Evolutionary conservation across 2,113 vertebrate species (phyloP).

Genomic region (Varanus salvator): DNA sequence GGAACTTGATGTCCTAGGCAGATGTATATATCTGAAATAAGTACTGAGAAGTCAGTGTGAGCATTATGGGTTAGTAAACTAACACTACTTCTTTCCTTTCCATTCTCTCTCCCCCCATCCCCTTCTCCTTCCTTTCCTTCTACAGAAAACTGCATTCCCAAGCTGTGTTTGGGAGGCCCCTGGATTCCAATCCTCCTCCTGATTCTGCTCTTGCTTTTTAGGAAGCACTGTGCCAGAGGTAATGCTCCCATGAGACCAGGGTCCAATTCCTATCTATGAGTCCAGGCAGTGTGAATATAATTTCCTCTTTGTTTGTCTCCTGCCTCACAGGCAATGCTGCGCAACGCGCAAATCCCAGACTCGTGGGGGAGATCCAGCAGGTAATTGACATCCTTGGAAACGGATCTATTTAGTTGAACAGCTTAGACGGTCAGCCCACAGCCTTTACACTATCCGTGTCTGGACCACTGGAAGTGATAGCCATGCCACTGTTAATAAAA

Average conservation of each 20-base stretch:
- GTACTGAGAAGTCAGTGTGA: no score
- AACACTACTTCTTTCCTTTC: not conserved
- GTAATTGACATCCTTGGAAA: not conserved
- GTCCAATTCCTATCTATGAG: no score
- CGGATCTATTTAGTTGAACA: not conserved
- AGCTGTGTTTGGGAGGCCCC: not conserved
- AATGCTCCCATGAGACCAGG: not conserved
- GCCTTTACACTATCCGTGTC: not conserved
- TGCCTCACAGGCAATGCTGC: not conserved
- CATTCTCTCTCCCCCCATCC: not conserved
- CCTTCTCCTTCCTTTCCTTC: not conserved
- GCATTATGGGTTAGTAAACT: no score
- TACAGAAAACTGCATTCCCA: not conserved
- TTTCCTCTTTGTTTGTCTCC: not conserved
- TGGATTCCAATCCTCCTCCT: not conserved
- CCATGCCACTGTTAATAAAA: no score
- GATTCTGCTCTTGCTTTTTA: not conserved
- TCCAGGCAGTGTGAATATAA: not conserved
- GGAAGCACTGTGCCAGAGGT: not conserved
- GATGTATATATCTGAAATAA: no score
- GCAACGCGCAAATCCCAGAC: no score
- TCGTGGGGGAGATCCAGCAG: not conserved
- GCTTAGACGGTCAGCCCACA: not conserved
- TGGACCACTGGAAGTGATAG: not conserved
- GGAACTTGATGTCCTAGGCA: no score